These are phyloP conservation scores for Pollenia labialis DNA, from an alignment of 2,888 invertebrate species.

Conservation along the genomic window DNA sequence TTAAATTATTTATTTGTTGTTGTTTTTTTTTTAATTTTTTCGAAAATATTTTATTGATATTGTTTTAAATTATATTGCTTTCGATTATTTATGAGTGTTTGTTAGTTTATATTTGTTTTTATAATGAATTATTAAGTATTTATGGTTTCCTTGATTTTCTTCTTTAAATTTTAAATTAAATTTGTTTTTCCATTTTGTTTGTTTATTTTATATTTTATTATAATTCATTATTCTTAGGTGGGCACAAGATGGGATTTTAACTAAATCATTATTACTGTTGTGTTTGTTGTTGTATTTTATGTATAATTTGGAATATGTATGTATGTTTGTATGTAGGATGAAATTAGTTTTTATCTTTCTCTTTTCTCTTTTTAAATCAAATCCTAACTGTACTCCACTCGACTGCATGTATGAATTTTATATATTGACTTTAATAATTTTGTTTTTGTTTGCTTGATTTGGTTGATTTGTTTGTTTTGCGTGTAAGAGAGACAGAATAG, in stretches of 20 bases:
- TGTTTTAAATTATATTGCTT: conserved; percentile 57
- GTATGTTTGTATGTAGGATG: neutral
- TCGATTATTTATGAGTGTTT: conserved; percentile 32
- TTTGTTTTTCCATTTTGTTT: conserved; percentile 16
- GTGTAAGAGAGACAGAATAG: too few relatives aligned
- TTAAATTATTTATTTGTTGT: conserved; percentile 53
- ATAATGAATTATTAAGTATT: conserved; percentile 7
- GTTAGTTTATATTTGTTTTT: conserved; percentile 1
- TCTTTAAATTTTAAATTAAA: neutral
- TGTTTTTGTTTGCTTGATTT: neutral
- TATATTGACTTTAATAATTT: conserved; percentile 11
- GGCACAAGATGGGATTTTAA: conserved; percentile 62
- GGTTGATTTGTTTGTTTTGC: neutral
- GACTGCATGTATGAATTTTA: neutral
- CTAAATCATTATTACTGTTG: conserved; percentile 52
- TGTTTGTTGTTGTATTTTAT: neutral
- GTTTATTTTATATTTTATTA: conserved; percentile 51
- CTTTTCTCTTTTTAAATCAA: neutral
- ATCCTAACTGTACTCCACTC: neutral
- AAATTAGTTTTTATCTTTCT: too few relatives aligned
- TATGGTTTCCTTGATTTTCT: neutral
- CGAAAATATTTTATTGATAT: conserved; percentile 33
- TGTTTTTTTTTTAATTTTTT: neutral
- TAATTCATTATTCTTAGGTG: conserved; percentile 47
- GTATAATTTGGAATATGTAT: too few relatives aligned